Evolutionary conservation across 2,888 invertebrate genomes (phyloP), one percentile per base, ranked within the genome.

Genomic region (Caenorhabditis drosophilae): DNA sequence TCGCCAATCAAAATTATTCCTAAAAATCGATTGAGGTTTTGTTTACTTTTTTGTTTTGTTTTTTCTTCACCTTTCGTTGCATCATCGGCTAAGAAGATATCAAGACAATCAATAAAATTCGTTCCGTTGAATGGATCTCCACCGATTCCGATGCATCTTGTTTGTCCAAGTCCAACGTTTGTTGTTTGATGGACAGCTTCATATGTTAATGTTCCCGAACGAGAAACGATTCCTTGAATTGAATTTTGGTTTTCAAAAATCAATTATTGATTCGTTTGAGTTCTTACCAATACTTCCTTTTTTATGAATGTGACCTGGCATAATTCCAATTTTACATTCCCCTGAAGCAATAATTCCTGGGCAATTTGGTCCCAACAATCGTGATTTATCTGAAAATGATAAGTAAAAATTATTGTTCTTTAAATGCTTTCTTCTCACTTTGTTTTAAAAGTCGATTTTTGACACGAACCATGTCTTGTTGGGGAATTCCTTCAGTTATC

Each of bases 71-170:
- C 73, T 55, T 92, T 91, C 7, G 96, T 96, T n/a, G 91, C 89
- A 4, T 92, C 90, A 85, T 98, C 98, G 25, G 50, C 68, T 27
- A 76, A 48, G 66, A 76, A 76, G 25, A 76, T 72, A 50, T 73
- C 67, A 22, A 76, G 52, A 44, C 75, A 76, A 86, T 99, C 98
- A 80, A 98, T 94, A 84, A 99, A 98, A 86, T 99, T 93, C n/a
- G 98, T 98, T 59, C 98, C 98, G 84, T 98, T 98, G 88, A 99
- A 98, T 0, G 98, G 98, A 88, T 99, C 98, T 69, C 98, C 98
- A 57, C 98, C 98, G 85, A 98, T 99, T 64, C 98, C 98, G 31
- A 99, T 90, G 85, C 98, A 98, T 18, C 66, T 40, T 9, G 69
- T 69, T 54, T 77, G 75, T 4, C 83, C 84, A 26, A 83, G 69